Percentiles rank a stretch among this genome's conserved stretches.
Evolutionary conservation across 2,113 vertebrate genomes (phyloP).

Genomic region (Otolemur garnettii): DNA sequence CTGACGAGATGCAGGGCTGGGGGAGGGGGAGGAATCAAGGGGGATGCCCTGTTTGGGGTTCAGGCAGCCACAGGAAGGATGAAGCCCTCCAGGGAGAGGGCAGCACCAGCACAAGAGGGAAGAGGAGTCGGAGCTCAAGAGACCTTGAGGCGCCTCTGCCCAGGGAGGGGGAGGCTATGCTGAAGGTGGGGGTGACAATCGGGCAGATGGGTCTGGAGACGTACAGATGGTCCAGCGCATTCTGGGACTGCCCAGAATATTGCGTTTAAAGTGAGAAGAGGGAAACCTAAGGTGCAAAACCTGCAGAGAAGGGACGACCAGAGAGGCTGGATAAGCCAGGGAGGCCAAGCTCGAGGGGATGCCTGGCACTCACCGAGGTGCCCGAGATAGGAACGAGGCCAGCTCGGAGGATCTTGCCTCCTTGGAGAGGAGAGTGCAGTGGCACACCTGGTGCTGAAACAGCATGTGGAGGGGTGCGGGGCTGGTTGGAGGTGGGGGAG

Average conservation of each 20-base stretch:
- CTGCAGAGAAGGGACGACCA: neutral
- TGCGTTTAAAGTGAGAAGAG: neutral
- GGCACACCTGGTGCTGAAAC: neutral
- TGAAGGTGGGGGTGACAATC: neutral
- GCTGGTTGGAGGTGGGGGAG: neutral
- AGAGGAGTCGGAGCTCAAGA: neutral
- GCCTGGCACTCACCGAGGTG: neutral
- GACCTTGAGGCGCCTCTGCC: neutral
- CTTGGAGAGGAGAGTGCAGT: neutral
- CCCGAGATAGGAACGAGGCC: neutral
- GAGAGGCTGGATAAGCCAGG: neutral
- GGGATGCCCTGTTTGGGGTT: neutral
- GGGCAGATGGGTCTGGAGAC: neutral
- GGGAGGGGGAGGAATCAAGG: neutral
- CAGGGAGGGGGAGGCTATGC: neutral
- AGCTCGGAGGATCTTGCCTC: neutral
- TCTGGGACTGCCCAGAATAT: neutral
- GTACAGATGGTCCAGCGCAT: neutral
- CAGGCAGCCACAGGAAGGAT: neutral
- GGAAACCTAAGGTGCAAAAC: neutral
- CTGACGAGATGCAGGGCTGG: neutral
- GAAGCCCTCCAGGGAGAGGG: neutral
- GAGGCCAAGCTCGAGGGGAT: neutral
- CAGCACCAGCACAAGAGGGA: neutral
- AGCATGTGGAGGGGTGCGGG: accelerated